Evolutionary conservation across 1,140 invertebrate species (phyloP), one percentile per base, ranked within the genome.

Genomic region (Heliconius melpomene): DNA sequence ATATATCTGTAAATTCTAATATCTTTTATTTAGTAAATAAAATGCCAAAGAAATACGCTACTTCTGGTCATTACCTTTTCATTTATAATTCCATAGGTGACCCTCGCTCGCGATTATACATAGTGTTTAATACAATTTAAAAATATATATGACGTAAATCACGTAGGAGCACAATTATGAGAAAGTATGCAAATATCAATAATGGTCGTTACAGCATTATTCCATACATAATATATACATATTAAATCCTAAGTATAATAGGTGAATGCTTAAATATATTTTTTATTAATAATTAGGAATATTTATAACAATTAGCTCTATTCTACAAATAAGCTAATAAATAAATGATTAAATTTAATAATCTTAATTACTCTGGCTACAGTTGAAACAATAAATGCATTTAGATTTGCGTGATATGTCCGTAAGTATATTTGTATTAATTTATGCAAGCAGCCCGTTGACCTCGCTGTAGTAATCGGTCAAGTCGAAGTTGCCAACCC

Each of bases 391-490:
- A 16, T 16, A 29, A 16, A 66, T 66, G 60, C 23, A 66, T 26
- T 29, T 16, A 66, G 5, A 26, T 26, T 66, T 7, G 32, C 74
- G 74, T 75, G 52, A 54, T 46, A 46, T 46, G 11, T 11, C 11
- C 11, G 20, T 60, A n/a, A 38, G 74, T 57, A 60, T 36, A 26
- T 75, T 75, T 66, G 54, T n/a, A 38, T 23, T 60, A 75, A 75
- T 75, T 75, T 66, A 75, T 75, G 54, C 54, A 60, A 66, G 54
- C 52, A 66, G 57, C 74, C 23, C 23, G 36, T 60, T 66, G 54
- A 75, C 74, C 74, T 75, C 54, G 74, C 54, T 38, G 7, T 75
- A 29, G 36, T 66, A 75, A 75, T 75, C 54, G 74, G 74, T 75
- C 74, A 75, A 75, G 74, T 40, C 38, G 32, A 75, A 75, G 20